Evolutionary conservation across 1,140 invertebrate genomes (phyloP).

Genomic region (Parasteatoda tepidariorum): DNA sequence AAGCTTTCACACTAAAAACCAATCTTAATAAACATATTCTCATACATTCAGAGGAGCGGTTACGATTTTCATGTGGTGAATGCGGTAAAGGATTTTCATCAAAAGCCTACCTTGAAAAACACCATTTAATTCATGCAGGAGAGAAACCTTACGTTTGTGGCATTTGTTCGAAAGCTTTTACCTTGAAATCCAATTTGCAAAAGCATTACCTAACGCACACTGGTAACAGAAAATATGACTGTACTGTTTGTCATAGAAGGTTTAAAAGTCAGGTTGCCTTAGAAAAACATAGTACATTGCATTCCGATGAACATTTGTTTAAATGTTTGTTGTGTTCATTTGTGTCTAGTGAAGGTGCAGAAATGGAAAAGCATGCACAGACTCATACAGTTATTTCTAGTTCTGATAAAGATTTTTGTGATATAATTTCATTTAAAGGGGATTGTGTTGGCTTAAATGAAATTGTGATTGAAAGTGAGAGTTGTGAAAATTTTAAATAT

Average conservation of each 20-base stretch:
- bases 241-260: conserved; percentile 8
- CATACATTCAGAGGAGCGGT: conserved; percentile 7
- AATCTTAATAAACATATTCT: conserved; percentile 27
- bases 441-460: no score
- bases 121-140: conserved; percentile 31
- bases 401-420: no score
- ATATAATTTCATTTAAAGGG: no score
- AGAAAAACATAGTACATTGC: conserved; percentile 2
- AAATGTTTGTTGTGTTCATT: neutral
- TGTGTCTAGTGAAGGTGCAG: neutral
- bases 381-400: no score
- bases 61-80: neutral
- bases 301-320: neutral
- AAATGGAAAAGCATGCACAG: neutral
- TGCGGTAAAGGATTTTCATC: conserved; percentile 31
- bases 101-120: conserved; percentile 35
- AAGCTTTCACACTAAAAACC: conserved; percentile 33
- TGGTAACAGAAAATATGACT: conserved; percentile 19
- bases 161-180: conserved; percentile 27
- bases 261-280: conserved; percentile 32
- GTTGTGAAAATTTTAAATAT: no score
- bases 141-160: conserved; percentile 36
- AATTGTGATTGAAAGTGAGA: no score
- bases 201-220: conserved; percentile 40
- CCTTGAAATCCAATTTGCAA: conserved; percentile 25